A percentile compares a stretch with the other conserved stretches of the same genome.
Conservation (phyloP, 2,888 invertebrate species). For the Phyllotreta striolata region DNA sequence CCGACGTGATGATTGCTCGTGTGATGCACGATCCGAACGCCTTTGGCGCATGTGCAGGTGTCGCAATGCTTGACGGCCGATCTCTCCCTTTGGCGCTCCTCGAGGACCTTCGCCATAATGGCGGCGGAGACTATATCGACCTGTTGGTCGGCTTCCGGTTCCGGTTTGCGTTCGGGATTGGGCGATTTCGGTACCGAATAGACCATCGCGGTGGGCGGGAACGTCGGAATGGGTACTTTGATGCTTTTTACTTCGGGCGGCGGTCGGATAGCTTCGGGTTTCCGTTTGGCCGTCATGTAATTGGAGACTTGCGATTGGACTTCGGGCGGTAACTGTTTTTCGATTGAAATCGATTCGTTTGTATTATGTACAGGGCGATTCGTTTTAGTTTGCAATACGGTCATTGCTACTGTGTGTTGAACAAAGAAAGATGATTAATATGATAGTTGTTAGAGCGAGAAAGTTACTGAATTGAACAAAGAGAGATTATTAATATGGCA, state of each 20-base stretch:
- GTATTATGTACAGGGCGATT: too few relatives aligned
- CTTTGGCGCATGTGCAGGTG: constrained; percentile 76
- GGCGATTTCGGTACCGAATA: constrained; percentile 67
- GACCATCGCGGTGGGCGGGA: constrained; percentile 87
- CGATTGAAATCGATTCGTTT: too few relatives aligned
- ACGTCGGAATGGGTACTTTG: constrained; percentile 79
- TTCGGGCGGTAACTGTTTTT: constrained; percentile 92
- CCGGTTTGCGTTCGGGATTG: constrained; percentile 55
- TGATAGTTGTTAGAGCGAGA: too few relatives aligned
- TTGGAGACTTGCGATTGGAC: constrained; percentile 89
- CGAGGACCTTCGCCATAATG: constrained; percentile 89
- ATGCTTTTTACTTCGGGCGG: constrained; percentile 68
- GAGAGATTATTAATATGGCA: too few relatives aligned
- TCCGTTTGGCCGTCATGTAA: constrained; percentile 73
- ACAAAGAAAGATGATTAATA: too few relatives aligned
- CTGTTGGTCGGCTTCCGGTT: constrained; percentile 67
- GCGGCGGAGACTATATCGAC: constrained; percentile 85
- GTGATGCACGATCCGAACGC: constrained; percentile 65
- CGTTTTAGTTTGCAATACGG: too few relatives aligned
- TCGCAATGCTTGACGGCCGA: constrained; percentile 83
- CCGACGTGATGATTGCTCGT: constrained; percentile 66
- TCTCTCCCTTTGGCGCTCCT: constrained; percentile 83
- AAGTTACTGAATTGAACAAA: too few relatives aligned
- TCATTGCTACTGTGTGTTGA: too few relatives aligned
- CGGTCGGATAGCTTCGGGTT: constrained; percentile 60